These are phyloP conservation scores for Puma concolor DNA, from an alignment of 2,113 vertebrate species.

Conservation along the genomic window DNA sequence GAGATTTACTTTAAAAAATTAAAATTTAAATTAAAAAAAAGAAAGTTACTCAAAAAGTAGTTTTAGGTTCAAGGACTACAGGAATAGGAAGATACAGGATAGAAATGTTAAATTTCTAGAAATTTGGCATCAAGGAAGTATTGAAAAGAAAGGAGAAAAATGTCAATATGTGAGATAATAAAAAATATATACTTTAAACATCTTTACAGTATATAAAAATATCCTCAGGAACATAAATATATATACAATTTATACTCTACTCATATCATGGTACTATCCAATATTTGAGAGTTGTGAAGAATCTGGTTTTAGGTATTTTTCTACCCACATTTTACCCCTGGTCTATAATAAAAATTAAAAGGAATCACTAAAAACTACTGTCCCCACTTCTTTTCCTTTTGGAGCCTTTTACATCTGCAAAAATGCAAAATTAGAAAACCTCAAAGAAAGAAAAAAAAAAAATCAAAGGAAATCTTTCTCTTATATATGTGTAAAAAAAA, in stretches of 20 bases:
- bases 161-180: not conserved
- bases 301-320: not conserved
- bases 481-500: not conserved
- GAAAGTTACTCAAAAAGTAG: conserved; percentile 9
- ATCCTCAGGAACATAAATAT: not conserved
- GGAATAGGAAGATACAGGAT: not conserved
- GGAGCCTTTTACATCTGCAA: not conserved
- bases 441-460: not conserved
- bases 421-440: not conserved
- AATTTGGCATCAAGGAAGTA: conserved; percentile 9
- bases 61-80: not conserved
- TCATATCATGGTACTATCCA: not conserved
- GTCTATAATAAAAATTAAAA: not conserved
- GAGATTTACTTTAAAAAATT: not conserved
- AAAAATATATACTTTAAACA: not conserved
- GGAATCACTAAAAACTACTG: not conserved
- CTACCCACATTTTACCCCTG: not conserved
- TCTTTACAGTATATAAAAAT: not conserved
- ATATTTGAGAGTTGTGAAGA: not conserved
- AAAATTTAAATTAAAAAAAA: not conserved
- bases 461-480: not conserved
- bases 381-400: not conserved
- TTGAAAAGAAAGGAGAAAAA: not conserved
- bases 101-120: not conserved
- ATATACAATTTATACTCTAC: not conserved